These are phyloP conservation scores for Heliconius eleuchia DNA, from an alignment of 1,140 invertebrate genomes.

Conservation along the genomic window DNA sequence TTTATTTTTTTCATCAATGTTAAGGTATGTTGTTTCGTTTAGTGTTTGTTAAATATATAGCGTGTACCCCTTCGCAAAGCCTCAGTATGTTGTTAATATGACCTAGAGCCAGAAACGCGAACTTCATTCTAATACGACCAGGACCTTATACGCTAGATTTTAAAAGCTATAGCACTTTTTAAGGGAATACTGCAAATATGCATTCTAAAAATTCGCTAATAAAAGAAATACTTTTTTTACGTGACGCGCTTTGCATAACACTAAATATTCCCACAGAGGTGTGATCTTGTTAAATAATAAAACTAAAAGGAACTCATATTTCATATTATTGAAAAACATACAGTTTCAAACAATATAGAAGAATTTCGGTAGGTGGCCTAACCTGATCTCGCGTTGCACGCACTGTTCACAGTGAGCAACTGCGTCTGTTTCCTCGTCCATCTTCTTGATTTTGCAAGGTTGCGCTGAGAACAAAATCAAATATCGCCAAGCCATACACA, in stretches of 20 bases:
- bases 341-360: conserved; percentile 50
- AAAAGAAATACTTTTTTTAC: not conserved
- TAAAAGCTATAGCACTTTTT: conserved; percentile 17
- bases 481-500: conserved; percentile 53
- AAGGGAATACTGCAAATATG: conserved; percentile 10
- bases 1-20: not conserved
- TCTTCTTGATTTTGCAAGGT: conserved; percentile 53
- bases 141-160: conserved; percentile 1
- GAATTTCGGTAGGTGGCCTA: conserved; percentile 45
- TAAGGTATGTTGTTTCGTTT: not conserved
- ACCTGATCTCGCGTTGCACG: conserved; percentile 55
- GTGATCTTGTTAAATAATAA: not conserved
- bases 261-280: conserved; percentile 1
- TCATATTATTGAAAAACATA: not conserved
- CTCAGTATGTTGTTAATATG: not conserved
- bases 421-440: conserved; percentile 44
- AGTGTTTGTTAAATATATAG: conserved; percentile 7
- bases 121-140: not conserved
- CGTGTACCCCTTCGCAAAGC: conserved; percentile 21
- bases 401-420: conserved; percentile 51
- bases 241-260: conserved; percentile 23
- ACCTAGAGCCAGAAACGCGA: not conserved
- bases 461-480: conserved; percentile 62
- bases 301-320: not conserved
- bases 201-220: conserved; percentile 25